Evolutionary conservation across 2,888 invertebrate species (phyloP).

Genomic region (Acanthopleura granulata): DNA sequence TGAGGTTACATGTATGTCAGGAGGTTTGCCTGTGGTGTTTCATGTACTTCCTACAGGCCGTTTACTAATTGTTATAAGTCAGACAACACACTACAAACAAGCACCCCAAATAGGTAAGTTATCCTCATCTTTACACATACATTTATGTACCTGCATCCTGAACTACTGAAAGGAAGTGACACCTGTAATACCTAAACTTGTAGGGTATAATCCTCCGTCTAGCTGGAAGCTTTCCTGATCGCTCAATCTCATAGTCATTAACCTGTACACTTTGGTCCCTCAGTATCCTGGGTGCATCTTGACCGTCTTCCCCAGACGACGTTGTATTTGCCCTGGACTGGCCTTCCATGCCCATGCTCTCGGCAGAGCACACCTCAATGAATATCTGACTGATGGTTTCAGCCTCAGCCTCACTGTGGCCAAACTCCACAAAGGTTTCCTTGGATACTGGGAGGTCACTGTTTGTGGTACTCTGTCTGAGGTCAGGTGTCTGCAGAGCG

Average conservation of each 20-base stretch:
- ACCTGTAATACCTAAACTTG: conserved; percentile 52
- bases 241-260: conserved; percentile 61
- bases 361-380: conserved; percentile 9
- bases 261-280: conserved; percentile 44
- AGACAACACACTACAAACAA: neutral
- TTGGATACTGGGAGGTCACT: neutral
- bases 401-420: conserved; percentile 8
- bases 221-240: conserved; percentile 58
- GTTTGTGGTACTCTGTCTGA: neutral
- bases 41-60: too few relatives aligned
- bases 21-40: too few relatives aligned
- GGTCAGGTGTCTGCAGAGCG: neutral
- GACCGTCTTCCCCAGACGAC: neutral
- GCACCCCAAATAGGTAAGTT: neutral
- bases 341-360: neutral
- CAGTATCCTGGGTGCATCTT: neutral
- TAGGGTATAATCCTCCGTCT: conserved; percentile 57
- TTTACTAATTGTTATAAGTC: neutral
- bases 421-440: conserved; percentile 12
- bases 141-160: too few relatives aligned
- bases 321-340: neutral
- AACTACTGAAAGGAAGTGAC: too few relatives aligned
- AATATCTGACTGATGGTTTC: conserved; percentile 18
- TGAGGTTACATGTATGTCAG: too few relatives aligned
- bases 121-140: neutral